A percentile compares a stretch with the other conserved stretches of the same genome.
These are phyloP conservation scores for Lithodes maja DNA, from an alignment of 2,888 invertebrate genomes.

Conservation along the genomic window DNA sequence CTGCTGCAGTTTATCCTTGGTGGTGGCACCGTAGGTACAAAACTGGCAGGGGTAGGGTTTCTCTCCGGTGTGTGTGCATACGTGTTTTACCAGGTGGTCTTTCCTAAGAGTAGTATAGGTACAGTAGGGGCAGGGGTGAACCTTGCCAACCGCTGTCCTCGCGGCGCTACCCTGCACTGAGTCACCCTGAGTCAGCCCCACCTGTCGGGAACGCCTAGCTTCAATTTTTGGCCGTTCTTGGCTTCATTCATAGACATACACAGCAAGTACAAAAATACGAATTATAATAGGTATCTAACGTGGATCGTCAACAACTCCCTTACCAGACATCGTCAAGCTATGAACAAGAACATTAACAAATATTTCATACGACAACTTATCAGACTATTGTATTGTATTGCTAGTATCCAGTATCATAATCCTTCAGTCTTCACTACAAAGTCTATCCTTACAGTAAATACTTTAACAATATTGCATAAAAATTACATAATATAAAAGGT, in stretches of 20 bases:
- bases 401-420: too few relatives aligned
- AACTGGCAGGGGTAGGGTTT: constrained; percentile 26
- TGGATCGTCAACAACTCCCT: too few relatives aligned
- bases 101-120: constrained; percentile 33
- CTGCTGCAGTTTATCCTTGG: constrained; percentile 22
- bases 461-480: background rate
- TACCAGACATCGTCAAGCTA: too few relatives aligned
- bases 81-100: constrained; percentile 29
- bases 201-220: constrained; percentile 41
- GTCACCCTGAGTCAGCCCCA: constrained; percentile 16
- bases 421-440: background rate
- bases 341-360: too few relatives aligned
- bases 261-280: too few relatives aligned
- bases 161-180: background rate
- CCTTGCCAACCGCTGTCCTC: constrained; percentile 21
- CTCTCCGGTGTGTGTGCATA: constrained; percentile 39
- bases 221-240: background rate
- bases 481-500: background rate
- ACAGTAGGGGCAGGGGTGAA: constrained; percentile 26
- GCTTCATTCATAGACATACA: background rate
- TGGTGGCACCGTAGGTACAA: constrained; percentile 26
- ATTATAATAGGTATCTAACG: too few relatives aligned
- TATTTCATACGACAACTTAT: too few relatives aligned
- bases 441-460: background rate
- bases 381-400: too few relatives aligned